Evolutionary conservation across 1,140 invertebrate species (phyloP), one percentile per base, ranked within the genome.

Genomic region (Drosophila pandora): DNA sequence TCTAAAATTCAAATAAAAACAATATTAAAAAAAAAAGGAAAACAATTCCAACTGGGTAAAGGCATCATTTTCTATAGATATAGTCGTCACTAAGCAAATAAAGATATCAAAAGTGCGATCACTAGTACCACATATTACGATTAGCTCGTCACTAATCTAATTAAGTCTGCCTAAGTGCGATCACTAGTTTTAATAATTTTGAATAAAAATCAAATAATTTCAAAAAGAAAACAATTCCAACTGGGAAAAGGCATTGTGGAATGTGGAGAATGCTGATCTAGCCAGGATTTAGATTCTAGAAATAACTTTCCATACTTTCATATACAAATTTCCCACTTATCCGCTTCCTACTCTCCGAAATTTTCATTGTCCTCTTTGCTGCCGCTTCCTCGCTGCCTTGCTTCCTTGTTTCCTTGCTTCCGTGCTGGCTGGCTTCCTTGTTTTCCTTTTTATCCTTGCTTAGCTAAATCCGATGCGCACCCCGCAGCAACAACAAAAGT

Each of bases 391-490:
- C 28, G 41, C 41, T 9, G 21, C 39, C 39, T 13, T 6, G 2
- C 34, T 6, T 37, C 37, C 37, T 39, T 6, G 17, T 17, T 17
- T 17, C 17, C 17, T 17, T 17, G 37, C 37, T n/a, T 39, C 37
- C 37, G n/a, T 3, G 48, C 23, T 68, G 47, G 61, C 65, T 39
- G 5, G 17, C 48, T 32, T 43, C 54, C 50, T 34, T 34, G 13
- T 32, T 32, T 22, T 21, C 12, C 50, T 7, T 43, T 10, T 21
- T 17, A 28, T 49, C 48, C 48, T 49, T 22, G 43, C 32, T 47
- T 37, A 55, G 56, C 32, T 82, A 78, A 82, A 75, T 82, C 69
- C 61, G 62, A 59, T 67, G 80, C 75, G 74, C 79, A 82, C 79
- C 79, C 79, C 60, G 54, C 34, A 73, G 34, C 22, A 60, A 22